A percentile compares a stretch with the other conserved stretches of the same genome.
Conservation (phyloP, 2,888 invertebrate genomes). For the Himalopsyche kuldschensis region DNA sequence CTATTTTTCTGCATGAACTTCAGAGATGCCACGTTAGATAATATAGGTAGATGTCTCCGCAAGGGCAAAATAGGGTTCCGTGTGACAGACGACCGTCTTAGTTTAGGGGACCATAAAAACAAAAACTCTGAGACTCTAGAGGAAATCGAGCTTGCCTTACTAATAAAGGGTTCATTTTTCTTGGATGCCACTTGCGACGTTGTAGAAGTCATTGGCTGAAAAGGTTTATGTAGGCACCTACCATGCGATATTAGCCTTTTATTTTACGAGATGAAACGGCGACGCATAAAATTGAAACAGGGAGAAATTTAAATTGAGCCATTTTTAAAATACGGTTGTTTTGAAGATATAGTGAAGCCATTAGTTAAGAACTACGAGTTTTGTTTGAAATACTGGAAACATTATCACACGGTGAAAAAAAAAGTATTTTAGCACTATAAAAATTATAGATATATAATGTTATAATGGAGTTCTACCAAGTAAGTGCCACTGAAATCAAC, state of each 20-base stretch:
- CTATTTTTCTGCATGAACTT: too few species aligned
- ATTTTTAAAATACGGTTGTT: neutral
- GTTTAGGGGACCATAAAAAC: slow-evolving; percentile 22
- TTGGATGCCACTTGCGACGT: slow-evolving; percentile 15
- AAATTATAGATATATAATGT: too few species aligned
- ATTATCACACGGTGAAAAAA: too few species aligned
- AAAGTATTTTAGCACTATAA: too few species aligned
- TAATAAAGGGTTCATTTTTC: slow-evolving; percentile 38
- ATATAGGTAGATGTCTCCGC: neutral
- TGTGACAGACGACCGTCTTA: slow-evolving; percentile 19
- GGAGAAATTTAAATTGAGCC: neutral
- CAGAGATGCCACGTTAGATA: neutral
- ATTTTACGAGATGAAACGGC: neutral
- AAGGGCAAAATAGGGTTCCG: neutral
- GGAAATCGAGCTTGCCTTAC: slow-evolving; percentile 34
- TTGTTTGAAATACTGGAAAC: too few species aligned
- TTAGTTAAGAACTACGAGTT: too few species aligned
- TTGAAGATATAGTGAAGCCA: too few species aligned
- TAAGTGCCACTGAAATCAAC: too few species aligned
- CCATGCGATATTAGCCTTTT: neutral
- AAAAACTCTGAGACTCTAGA: slow-evolving; percentile 9
- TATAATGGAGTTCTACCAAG: too few species aligned
- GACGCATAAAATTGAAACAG: neutral
- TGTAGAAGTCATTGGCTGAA: neutral
- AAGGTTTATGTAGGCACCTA: neutral